A percentile compares a stretch with the other conserved stretches of the same genome.
Evolutionary conservation across 1,140 invertebrate genomes (phyloP).

Genomic region (Homarus americanus): DNA sequence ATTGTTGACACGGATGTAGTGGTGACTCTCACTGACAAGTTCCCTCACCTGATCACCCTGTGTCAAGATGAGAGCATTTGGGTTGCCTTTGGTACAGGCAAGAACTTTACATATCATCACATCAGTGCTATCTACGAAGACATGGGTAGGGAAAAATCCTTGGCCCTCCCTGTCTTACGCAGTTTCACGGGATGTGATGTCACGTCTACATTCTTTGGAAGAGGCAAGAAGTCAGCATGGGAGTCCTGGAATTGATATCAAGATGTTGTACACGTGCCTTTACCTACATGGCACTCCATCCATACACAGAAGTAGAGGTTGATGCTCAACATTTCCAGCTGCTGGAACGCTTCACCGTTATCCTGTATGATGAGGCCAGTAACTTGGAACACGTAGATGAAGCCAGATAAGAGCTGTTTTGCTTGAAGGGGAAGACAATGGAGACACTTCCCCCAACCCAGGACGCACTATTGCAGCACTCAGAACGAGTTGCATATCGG

Average conservation of each 20-base stretch:
- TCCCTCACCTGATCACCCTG: neutral
- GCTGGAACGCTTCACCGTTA: slow-evolving; percentile 29
- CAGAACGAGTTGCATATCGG: slow-evolving; percentile 8
- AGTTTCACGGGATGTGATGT: slow-evolving; percentile 13
- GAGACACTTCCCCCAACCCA: slow-evolving; percentile 7
- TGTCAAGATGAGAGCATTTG: neutral
- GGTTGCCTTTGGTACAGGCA: slow-evolving; percentile 69
- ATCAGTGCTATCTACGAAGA: slow-evolving; percentile 5
- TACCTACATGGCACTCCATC: slow-evolving; percentile 4
- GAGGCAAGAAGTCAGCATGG: neutral
- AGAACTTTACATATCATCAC: slow-evolving; percentile 33
- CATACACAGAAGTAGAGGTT: neutral
- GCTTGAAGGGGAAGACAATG: slow-evolving; percentile 24
- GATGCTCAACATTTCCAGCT: slow-evolving; percentile 16
- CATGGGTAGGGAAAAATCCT: neutral
- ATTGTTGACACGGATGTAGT: slow-evolving; percentile 76
- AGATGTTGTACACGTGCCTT: slow-evolving; percentile 16
- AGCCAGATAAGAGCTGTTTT: slow-evolving; percentile 24
- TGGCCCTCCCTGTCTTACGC: neutral
- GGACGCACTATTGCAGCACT: slow-evolving; percentile 19
- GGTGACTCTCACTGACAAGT: no score
- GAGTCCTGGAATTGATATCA: neutral
- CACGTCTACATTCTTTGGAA: slow-evolving; percentile 24
- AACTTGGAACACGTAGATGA: slow-evolving; percentile 24
- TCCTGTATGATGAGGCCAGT: slow-evolving; percentile 32